These are phyloP conservation scores for Campoplex capitator DNA, from an alignment of 2,888 invertebrate species.

Conservation along the genomic window DNA sequence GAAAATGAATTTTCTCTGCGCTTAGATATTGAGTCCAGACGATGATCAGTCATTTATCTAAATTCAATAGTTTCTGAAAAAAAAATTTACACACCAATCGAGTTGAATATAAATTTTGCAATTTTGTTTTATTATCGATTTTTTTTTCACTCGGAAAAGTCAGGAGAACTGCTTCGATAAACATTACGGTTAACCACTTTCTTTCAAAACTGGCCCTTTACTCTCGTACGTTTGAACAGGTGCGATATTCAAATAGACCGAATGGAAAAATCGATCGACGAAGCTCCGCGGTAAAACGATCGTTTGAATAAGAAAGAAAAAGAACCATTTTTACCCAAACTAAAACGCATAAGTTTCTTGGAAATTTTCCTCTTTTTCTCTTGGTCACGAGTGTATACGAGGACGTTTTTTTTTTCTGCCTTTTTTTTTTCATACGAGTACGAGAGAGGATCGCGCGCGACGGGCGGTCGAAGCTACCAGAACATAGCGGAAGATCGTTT, in stretches of 20 bases:
- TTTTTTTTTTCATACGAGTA: conserved; percentile 19
- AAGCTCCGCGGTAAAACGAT: neutral
- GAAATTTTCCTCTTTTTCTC: conserved; percentile 22
- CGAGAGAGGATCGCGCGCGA: conserved; percentile 33
- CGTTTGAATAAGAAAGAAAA: neutral
- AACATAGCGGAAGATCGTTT: conserved; percentile 43
- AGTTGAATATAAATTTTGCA: neutral
- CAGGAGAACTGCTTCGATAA: neutral
- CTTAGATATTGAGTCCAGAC: neutral
- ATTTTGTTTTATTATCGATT: neutral
- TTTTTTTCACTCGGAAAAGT: neutral
- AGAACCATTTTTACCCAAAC: neutral
- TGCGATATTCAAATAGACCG: conserved; percentile 25
- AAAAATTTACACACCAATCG: neutral
- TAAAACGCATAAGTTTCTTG: conserved; percentile 1
- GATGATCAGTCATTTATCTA: neutral
- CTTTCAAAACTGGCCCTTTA: neutral
- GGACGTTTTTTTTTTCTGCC: neutral
- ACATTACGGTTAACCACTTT: neutral
- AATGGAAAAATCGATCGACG: conserved; percentile 17
- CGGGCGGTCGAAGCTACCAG: conserved; percentile 45
- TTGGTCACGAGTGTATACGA: conserved; percentile 15
- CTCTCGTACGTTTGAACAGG: conserved; percentile 13
- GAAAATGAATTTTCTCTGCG: neutral
- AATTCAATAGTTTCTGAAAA: neutral